Conservation (phyloP, 2,113 vertebrate species). For the Opisthocomus hoazin region DNA sequence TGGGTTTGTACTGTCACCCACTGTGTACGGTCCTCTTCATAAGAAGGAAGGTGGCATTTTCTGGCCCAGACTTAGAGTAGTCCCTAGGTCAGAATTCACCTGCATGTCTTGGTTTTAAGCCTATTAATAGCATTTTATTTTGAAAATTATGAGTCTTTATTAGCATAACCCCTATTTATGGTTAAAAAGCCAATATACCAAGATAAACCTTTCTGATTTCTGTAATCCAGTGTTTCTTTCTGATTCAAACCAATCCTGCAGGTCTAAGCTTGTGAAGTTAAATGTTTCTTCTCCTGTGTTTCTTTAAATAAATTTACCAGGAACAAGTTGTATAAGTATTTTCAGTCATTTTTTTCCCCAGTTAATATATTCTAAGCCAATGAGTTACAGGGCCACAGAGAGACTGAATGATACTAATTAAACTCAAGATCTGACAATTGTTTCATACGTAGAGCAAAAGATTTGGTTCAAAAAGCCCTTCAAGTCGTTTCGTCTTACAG, state of each 20-base stretch:
- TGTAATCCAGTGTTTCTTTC: not conserved
- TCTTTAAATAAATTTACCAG: not conserved
- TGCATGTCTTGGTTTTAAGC: not conserved
- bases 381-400: not conserved
- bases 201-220: not conserved
- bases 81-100: not conserved
- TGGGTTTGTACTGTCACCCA: accelerated
- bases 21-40: accelerated
- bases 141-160: not conserved
- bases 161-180: not conserved
- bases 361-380: not conserved
- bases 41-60: not conserved
- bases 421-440: not conserved
- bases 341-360: not conserved
- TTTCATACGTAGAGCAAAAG: not conserved
- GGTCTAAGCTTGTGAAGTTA: not conserved
- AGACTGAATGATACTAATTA: not conserved
- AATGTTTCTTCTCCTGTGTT: not conserved
- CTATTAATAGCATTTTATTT: not conserved
- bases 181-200: not conserved
- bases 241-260: not conserved
- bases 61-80: not conserved
- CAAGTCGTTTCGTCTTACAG: not conserved
- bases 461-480: not conserved
- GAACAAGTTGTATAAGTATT: not conserved